These are phyloP conservation scores for Vicugna pacos DNA, from an alignment of 2,113 vertebrate genomes.

Conservation along the genomic window DNA sequence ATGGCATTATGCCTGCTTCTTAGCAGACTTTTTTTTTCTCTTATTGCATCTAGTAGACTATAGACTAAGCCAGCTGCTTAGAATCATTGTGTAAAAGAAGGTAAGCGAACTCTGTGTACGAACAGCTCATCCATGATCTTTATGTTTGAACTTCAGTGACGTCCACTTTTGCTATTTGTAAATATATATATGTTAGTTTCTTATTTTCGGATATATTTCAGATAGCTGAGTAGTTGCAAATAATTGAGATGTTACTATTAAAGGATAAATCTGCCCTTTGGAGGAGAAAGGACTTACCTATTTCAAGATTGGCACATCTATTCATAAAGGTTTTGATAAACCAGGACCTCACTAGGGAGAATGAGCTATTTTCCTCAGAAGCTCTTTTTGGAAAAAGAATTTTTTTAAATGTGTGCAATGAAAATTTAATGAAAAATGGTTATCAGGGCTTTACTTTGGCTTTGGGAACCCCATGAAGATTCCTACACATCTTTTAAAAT, in stretches of 20 bases:
- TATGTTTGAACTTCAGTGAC: slow-evolving; percentile 16
- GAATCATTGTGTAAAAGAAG: neutral
- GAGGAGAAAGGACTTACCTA: neutral
- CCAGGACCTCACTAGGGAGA: neutral
- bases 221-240: slow-evolving; percentile 1
- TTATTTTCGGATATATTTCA: neutral
- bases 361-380: neutral
- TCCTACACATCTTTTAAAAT: slow-evolving; percentile 3
- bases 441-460: slow-evolving; percentile 4
- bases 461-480: neutral
- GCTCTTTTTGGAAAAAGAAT: neutral
- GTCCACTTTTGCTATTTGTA: neutral
- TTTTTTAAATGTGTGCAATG: slow-evolving; percentile 11
- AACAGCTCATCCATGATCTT: neutral
- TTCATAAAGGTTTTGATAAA: neutral
- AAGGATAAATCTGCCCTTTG: neutral
- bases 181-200: neutral
- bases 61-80: neutral
- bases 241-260: neutral
- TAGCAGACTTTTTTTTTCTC: neutral
- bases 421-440: slow-evolving; percentile 48
- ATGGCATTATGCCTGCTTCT: neutral
- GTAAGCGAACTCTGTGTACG: neutral
- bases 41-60: neutral
- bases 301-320: neutral